phyloP scores from a whole-genome alignment of 2,113 vertebrate genomes.

The Micronycteris hirsuta region DNA sequence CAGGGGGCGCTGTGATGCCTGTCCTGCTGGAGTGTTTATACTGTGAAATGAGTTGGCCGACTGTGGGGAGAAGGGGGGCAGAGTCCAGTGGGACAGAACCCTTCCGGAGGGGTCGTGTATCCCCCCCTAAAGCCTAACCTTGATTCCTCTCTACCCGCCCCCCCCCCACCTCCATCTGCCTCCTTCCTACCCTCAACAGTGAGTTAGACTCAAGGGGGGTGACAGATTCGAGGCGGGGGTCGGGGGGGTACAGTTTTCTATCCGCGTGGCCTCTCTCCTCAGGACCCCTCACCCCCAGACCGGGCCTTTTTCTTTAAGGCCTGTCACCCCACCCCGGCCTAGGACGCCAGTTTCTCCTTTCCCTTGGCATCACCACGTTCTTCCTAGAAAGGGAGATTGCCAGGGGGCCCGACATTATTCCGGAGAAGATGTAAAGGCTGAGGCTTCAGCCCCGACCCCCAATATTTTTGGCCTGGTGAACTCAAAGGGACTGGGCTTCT shows the following conservation, averaged over 20 bases:
- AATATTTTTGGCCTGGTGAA: not conserved
- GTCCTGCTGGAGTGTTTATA: slow-evolving; percentile 64
- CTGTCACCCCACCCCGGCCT: slow-evolving; percentile 40
- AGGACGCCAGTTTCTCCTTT: slow-evolving; percentile 66
- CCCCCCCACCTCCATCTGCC: not conserved
- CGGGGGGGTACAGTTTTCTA: not conserved
- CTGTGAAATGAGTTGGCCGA: slow-evolving; percentile 69
- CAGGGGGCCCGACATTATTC: not conserved
- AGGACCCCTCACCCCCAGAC: not conserved
- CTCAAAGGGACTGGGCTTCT: not conserved
- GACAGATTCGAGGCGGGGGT: not conserved
- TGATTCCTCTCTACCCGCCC: not conserved
- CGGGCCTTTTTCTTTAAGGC: slow-evolving; percentile 1
- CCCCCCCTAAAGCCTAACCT: slow-evolving; percentile 17
- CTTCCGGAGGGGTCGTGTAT: not conserved
- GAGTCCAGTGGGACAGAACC: not conserved
- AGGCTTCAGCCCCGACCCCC: slow-evolving; percentile 31
- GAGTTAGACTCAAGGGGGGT: slow-evolving; percentile 25
- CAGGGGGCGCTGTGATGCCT: slow-evolving; percentile 50
- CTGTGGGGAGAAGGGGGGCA: not conserved
- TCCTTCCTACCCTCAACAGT: not conserved
- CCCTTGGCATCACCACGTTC: not conserved
- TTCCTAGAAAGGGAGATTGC: not conserved
- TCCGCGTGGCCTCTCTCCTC: not conserved
- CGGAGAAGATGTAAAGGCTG: slow-evolving; percentile 53